Base-by-base conservation (phyloP, 64 coral and sea anemone genomes). In the Porites lutea region DNA sequence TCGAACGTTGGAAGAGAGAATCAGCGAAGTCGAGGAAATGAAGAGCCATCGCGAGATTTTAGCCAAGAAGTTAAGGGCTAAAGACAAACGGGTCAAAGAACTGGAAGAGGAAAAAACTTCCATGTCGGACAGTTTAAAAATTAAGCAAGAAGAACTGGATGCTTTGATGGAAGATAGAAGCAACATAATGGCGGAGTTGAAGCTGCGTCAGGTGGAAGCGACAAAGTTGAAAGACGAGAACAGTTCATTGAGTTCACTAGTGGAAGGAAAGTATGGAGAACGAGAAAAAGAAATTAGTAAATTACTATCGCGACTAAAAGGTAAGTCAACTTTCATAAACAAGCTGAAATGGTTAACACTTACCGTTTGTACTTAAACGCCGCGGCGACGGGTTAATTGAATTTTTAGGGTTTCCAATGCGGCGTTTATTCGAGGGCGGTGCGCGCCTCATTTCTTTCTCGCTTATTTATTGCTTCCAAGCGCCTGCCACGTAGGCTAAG, bases 221-320 rank as follows among this genome's bases (percentile, higher is more conserved):
- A 89, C 67, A 3, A 93, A 99, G 65, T 67, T 99, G 43, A 93
- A 62, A 61, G 94, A 99, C 15, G 97, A 99, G 65, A 93, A 89
- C 11, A 76, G 91, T 62, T 91, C 97, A 7, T 55, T 99, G 55
- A 93, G 75, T 83, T 88, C 91, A 50, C 70, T 99, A 48, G 50
- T 99, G 13, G 88, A 96, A 92, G 97, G 97, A n/a, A 93, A 92
- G 75, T 75, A 96, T 50, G 94, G 94, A 88, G 91, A 96, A 61
- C 88, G 91, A 4, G 94, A 99, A 16, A 96, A 96, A 59, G 97
- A 99, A 82, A 99, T 99, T 78, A 90, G 70, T 37, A 96, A 99
- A 76, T 74, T 99, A 49, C 44, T 99, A 50, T 99, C 97, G 59
- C 79, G 97, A 79, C 88, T 99, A 12, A 99, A 99, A 99, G 94